Evolutionary conservation across 2,888 invertebrate species (phyloP), one percentile per base, ranked within the genome.

Genomic region (Copidosoma aretas): DNA sequence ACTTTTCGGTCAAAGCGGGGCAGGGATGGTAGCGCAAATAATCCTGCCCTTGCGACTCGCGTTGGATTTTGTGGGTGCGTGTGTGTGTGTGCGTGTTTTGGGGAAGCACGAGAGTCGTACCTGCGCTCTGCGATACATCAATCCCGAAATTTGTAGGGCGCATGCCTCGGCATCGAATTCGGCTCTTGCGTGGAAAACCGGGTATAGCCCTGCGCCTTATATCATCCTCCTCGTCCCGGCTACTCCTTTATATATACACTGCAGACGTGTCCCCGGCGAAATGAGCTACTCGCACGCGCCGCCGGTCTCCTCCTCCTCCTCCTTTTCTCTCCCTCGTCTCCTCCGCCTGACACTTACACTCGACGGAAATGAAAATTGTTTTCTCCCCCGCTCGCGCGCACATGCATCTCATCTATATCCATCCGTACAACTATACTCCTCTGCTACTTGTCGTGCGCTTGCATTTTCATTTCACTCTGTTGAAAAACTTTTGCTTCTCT

Each of bases 101-200:
- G 41, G 43, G 3, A 46, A 46, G 12, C 12, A 46, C 43, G 43
- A 46, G 43, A 4, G 12, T 14, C 17, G 75, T 81, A 83, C 82
- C 83, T 83, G 83, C 80, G 82, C 82, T 78, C 80, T 80, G 80
- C 77, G 80, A 82, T 81, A 81, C 82, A 83, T 82, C 82, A 82
- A 82, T 82, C 78, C 79, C 75, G 75, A 75, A 74, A 77, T 78
- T 77, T 80, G 79, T 80, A 80, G 76, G 79, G 81, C 83, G 82
- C 83, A 83, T 83, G 83, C 83, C 83, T 82, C 79, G 64, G 57
- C 65, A 53, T 65, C 68, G 60, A 77, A 80, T 77, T 81, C 79
- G 79, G 76, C 78, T 52, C 53, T 66, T 32, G 17, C 8, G 17
- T 46, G 12, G 12, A 46, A 46, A 46, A 46, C 19, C 46, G 58